Evolutionary conservation across 2,888 invertebrate species (phyloP), one percentile per base, ranked within the genome.

Genomic region (Dinocampus coccinellae): DNA sequence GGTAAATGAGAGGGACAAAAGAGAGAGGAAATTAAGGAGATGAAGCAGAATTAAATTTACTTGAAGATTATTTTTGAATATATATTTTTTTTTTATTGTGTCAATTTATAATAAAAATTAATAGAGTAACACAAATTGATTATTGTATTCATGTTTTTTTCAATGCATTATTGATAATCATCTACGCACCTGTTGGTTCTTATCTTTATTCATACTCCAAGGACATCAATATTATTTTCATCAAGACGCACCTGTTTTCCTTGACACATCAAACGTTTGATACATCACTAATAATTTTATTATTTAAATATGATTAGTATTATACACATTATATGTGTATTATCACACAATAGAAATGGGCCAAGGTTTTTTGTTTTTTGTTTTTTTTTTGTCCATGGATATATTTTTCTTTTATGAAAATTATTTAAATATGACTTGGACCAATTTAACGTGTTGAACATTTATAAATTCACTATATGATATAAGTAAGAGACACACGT

Each of bases 1-100:
- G 77, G 74, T 77, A 71, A 77, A 74, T 74, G 47, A 60, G 22
- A 60, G 20, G 9, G 34, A 20, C 13, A 60, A 20, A 33, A 34
- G 60, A 60, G 42, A 61, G 20, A 11, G 20, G 29, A 36, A 47
- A 10, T 16, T 11, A 16, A 13, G 36, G 24, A n/a, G 16, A 16
- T 39, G 20, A 24, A 26, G 34, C 11, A 47, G 47, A 47, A 47
- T 4, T 7, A 4, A 29, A 29, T 29, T 29, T 29, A 4, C 3
- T 29, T 29, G 29, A 29, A 29, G 7, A 29, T n/a, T n/a, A n/a
- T n/a, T n/a, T n/a, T n/a, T n/a, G n/a, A n/a, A n/a, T n/a, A n/a
- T n/a, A n/a, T n/a, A n/a, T n/a, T n/a, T n/a, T n/a, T n/a, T n/a
- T n/a, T n/a, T n/a, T n/a, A n/a, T n/a, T n/a, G n/a, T n/a, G n/a